A percentile compares a stretch with the other conserved stretches of the same genome.
Evolutionary conservation across 2,888 invertebrate genomes (phyloP).

Genomic region (Trichopoda pennipes): DNA sequence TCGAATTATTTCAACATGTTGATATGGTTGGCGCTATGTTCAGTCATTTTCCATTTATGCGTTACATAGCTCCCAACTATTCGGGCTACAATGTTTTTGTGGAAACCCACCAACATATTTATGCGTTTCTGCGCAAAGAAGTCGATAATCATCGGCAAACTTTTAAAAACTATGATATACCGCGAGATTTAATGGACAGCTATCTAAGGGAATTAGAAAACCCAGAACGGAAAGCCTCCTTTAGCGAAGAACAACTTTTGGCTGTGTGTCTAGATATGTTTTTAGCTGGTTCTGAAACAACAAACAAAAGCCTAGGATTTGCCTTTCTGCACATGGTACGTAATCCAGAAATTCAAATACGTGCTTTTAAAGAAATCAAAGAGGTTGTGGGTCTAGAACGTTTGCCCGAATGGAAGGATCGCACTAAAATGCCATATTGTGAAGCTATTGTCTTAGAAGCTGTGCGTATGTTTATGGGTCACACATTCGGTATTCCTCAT

Average conservation of each 20-base stretch:
- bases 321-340: slow-evolving; percentile 88
- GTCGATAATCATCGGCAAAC: slow-evolving; percentile 86
- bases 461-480: slow-evolving; percentile 89
- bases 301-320: slow-evolving; percentile 89
- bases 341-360: slow-evolving; percentile 87
- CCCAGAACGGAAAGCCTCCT: slow-evolving; percentile 83
- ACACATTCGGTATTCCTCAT: slow-evolving; percentile 90
- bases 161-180: slow-evolving; percentile 83
- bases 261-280: slow-evolving; percentile 93
- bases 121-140: slow-evolving; percentile 87
- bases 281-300: slow-evolving; percentile 93
- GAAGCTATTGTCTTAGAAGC: slow-evolving; percentile 90
- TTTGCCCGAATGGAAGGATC: slow-evolving; percentile 86
- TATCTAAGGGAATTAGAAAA: slow-evolving; percentile 87
- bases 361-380: slow-evolving; percentile 90
- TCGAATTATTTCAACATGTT: slow-evolving; percentile 87
- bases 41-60: slow-evolving; percentile 89
- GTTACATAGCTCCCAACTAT: slow-evolving; percentile 86
- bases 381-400: slow-evolving; percentile 86
- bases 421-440: slow-evolving; percentile 89
- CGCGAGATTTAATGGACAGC: slow-evolving; percentile 90
- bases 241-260: slow-evolving; percentile 88
- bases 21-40: slow-evolving; percentile 92
- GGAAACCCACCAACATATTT: slow-evolving; percentile 86
- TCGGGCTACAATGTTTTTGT: slow-evolving; percentile 90